Percentiles rank a stretch among this genome's conserved stretches.
phyloP scores from a whole-genome alignment of 2,113 vertebrate species.

The Erythrolamprus reginae region DNA sequence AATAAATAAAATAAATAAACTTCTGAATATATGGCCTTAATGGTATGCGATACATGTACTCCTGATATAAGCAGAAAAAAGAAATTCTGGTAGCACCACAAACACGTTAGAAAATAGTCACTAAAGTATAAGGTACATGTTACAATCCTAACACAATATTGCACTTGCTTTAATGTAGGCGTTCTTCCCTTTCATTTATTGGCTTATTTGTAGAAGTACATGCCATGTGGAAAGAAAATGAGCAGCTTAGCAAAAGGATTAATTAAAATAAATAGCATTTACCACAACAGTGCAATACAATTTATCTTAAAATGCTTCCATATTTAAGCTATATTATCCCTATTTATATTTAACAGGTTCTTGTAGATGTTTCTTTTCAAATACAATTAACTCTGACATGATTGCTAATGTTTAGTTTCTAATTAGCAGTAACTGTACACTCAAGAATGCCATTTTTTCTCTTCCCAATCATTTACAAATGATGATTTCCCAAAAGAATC shows the following conservation, averaged over 20 bases:
- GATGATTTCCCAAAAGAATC: slow-evolving; percentile 65
- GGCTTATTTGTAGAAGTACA: slow-evolving; percentile 5
- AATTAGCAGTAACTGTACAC: slow-evolving; percentile 59
- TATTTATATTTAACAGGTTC: slow-evolving; percentile 49
- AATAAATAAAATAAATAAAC: too few relatives aligned
- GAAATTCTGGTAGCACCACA: neutral
- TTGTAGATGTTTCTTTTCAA: slow-evolving; percentile 59
- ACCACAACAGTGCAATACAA: slow-evolving; percentile 26
- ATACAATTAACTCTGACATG: slow-evolving; percentile 54
- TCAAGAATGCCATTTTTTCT: slow-evolving; percentile 54
- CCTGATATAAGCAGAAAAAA: neutral
- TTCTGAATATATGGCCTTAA: neutral
- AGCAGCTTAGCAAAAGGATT: slow-evolving; percentile 17
- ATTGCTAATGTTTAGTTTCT: slow-evolving; percentile 59
- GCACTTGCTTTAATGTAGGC: neutral
- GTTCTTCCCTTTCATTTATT: neutral
- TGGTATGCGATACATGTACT: too few relatives aligned
- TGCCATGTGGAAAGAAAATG: slow-evolving; percentile 28
- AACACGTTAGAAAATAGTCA: neutral
- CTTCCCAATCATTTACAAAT: slow-evolving; percentile 62
- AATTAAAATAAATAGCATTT: slow-evolving; percentile 33
- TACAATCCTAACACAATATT: neutral
- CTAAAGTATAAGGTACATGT: neutral
- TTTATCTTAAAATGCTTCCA: slow-evolving; percentile 29
- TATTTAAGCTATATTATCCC: slow-evolving; percentile 33